Conservation (phyloP, 2,113 vertebrate species). For the Heterocephalus glaber region DNA sequence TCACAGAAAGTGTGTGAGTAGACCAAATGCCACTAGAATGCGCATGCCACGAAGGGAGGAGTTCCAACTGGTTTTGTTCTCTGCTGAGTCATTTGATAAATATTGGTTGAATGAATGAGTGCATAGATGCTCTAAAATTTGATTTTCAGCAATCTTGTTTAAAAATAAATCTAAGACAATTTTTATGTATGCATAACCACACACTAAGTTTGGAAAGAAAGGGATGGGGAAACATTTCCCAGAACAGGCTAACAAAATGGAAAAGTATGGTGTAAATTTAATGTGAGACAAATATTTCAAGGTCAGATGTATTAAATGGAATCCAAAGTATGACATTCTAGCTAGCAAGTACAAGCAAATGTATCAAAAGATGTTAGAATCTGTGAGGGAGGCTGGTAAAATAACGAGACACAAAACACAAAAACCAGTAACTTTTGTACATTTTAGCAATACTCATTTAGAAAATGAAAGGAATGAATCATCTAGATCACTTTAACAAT, state of each 20-base stretch:
- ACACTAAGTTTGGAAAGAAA: background rate
- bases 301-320: background rate
- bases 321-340: background rate
- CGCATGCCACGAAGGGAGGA: rapidly evolving
- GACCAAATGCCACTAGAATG: background rate
- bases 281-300: background rate
- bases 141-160: conserved; percentile 37
- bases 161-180: background rate
- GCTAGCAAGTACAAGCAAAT: background rate
- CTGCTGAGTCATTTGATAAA: background rate
- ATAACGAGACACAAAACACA: background rate
- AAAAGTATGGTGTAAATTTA: background rate
- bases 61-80: background rate
- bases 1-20: rapidly evolving
- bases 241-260: background rate
- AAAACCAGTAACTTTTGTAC: background rate
- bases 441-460: background rate
- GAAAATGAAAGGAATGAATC: background rate
- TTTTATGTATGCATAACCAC: background rate
- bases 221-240: background rate
- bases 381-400: background rate
- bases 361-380: background rate
- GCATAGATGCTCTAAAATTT: background rate
- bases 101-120: background rate
- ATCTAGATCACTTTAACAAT: background rate